Evolutionary conservation across 1,140 invertebrate genomes (phyloP).

Genomic region (Oscheius sp.): DNA sequence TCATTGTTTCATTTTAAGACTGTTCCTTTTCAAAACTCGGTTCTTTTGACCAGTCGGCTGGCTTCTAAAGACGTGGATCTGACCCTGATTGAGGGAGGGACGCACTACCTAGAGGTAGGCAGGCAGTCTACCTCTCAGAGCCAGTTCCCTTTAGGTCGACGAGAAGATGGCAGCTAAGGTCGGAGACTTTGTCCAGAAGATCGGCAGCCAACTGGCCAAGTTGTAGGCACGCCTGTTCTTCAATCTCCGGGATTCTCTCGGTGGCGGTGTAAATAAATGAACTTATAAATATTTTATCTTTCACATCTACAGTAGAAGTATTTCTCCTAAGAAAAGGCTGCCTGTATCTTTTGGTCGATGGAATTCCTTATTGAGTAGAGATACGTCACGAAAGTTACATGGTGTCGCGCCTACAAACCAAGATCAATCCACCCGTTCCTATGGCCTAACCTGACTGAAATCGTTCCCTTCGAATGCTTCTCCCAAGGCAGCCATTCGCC

Average conservation of each 20-base stretch:
- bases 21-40: constrained; percentile 10
- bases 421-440: too few relatives aligned
- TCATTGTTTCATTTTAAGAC: neutral
- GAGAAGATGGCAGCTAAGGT: neutral
- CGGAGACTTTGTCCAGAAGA: neutral
- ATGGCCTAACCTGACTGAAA: neutral
- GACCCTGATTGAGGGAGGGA: neutral
- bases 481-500: neutral
- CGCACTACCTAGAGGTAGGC: constrained; percentile 4
- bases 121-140: neutral
- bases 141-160: neutral
- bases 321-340: neutral
- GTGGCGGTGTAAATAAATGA: too few relatives aligned
- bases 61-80: neutral
- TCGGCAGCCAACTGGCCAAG: neutral
- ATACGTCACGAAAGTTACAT: neutral
- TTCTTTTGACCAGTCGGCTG: neutral
- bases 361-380: neutral
- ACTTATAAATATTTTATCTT: too few relatives aligned
- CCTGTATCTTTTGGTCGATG: neutral
- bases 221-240: neutral
- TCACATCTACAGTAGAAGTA: too few relatives aligned
- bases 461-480: neutral
- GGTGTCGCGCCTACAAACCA: neutral
- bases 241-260: too few relatives aligned